These are phyloP conservation scores for Tupaia tana DNA, from an alignment of 2,113 vertebrate genomes.

Conservation along the genomic window DNA sequence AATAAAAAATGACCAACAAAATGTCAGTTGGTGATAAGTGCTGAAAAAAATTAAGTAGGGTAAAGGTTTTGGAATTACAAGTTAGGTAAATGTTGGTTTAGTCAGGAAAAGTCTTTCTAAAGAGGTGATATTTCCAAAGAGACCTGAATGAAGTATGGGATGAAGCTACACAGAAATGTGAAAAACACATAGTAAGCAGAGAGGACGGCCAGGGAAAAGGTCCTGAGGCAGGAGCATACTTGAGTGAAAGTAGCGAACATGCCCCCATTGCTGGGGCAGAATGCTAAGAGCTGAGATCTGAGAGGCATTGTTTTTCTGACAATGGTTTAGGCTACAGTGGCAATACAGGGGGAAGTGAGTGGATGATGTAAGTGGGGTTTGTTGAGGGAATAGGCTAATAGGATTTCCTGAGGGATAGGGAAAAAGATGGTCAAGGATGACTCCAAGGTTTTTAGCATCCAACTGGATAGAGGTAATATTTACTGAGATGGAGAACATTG, in stretches of 20 bases:
- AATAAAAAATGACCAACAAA: background rate
- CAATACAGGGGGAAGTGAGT: background rate
- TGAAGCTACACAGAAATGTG: background rate
- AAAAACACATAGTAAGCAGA: background rate
- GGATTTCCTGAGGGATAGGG: background rate
- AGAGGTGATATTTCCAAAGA: background rate
- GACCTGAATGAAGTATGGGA: background rate
- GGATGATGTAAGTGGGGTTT: fast-evolving
- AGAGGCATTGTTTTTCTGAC: background rate
- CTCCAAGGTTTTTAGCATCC: background rate
- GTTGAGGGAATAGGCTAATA: background rate
- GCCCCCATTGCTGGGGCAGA: background rate
- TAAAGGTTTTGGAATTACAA: background rate
- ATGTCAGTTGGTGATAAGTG: background rate
- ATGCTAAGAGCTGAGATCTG: background rate
- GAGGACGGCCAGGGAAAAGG: background rate
- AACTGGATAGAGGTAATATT: background rate
- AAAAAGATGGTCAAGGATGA: background rate
- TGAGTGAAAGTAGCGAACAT: background rate
- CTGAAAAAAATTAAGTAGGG: background rate
- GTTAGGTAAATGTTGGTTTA: background rate
- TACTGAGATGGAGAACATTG: background rate
- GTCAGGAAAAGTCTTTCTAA: background rate
- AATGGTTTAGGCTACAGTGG: background rate
- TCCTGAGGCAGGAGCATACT: background rate